Conservation (phyloP, 2,113 vertebrate species). For the Pelmatolapia mariae region DNA sequence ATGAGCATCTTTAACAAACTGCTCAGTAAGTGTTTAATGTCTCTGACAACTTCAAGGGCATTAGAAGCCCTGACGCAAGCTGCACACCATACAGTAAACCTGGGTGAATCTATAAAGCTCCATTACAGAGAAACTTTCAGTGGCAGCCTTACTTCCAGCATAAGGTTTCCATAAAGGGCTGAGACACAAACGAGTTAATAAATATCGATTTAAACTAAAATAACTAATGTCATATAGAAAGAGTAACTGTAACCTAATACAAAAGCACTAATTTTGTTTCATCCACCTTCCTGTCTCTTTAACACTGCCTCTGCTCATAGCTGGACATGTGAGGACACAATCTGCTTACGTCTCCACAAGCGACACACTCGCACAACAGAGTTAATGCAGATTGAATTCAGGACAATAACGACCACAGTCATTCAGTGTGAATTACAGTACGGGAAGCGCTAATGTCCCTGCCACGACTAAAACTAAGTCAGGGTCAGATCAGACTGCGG, state of each 20-base stretch:
- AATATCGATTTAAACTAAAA: conserved; percentile 26
- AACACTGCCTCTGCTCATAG: background rate
- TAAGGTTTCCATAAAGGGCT: conserved; percentile 2
- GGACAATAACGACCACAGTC: background rate
- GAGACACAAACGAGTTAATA: background rate
- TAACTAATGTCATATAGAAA: background rate
- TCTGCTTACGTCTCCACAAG: background rate
- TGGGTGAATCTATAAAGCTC: conserved; percentile 29
- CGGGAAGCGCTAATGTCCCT: background rate
- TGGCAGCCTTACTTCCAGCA: background rate
- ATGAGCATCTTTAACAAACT: conserved; percentile 39
- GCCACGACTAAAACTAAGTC: background rate
- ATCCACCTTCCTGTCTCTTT: background rate
- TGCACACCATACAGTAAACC: conserved; percentile 6
- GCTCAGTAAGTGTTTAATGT: conserved; percentile 55
- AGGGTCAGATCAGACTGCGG: background rate
- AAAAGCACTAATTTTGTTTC: background rate
- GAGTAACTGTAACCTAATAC: background rate
- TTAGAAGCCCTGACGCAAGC: conserved; percentile 28
- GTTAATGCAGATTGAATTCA: background rate
- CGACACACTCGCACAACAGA: background rate
- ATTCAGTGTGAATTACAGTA: background rate
- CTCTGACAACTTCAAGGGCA: conserved; percentile 49
- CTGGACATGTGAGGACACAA: conserved; percentile 2
- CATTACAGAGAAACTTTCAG: conserved; percentile 18